Evolutionary conservation across 2,888 invertebrate genomes (phyloP), one percentile per base, ranked within the genome.

Genomic region (Rotaria sp.): DNA sequence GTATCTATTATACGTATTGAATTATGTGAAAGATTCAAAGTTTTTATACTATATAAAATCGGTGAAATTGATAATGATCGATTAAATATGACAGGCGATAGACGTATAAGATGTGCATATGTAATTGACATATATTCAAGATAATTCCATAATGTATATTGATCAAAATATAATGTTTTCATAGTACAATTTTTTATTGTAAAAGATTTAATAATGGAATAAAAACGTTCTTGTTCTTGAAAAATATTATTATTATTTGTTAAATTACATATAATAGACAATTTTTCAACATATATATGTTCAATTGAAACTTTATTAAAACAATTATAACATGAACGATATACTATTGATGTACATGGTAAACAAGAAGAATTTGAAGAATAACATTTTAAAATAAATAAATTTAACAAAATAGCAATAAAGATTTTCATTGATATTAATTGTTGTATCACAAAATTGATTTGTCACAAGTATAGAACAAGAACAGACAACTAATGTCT

Each of bases 111-210:
- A 45, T 45, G 26, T 11, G 80, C 80, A 45, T 80, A 10, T 15
- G 45, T 80, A n/a, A 80, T 45, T 45, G 80, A 80, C 15, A 80
- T 45, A 13, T 10, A n/a, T 45, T 80, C 80, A 45, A 80, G 45
- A 80, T 80, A 80, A 45, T 80, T 80, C 80, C 80, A 80, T n/a
- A 80, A 3, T n/a, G 80, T 80, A 45, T 45, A 80, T 80, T 80
- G 80, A 80, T 80, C 80, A 13, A 80, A 45, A 45, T 80, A 80
- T 13, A 80, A 80, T 10, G 45, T 80, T 45, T n/a, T 24, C 45
- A 80, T 80, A 10, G 80, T 80, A 45, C 80, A 80, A 45, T 45
- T 45, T 45, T 1, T 26, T 15, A n/a, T 45, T 11, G 35, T 15
- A n/a, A 26, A 45, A 10, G 11, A 13, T 80, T 45, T 45, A 15